Evolutionary conservation across 2,888 invertebrate species (phyloP).

Genomic region (Dichetophora obliterata): DNA sequence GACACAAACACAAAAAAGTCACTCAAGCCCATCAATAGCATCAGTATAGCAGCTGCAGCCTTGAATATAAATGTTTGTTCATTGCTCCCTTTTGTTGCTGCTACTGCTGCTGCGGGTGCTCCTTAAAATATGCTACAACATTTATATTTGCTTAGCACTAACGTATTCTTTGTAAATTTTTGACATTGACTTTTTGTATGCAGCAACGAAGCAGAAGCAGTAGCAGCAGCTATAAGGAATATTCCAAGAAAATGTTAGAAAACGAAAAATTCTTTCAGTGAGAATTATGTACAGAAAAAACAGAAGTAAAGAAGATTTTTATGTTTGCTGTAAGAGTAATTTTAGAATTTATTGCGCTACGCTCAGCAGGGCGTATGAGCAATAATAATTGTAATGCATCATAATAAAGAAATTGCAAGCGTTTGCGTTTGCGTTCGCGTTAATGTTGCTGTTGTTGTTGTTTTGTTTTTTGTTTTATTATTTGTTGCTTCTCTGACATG

Average conservation of each 20-base stretch:
- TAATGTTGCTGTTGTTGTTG: background rate
- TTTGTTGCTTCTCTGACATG: background rate
- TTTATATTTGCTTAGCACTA: background rate
- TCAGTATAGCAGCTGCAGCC: slow-evolving; percentile 18
- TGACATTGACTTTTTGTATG: background rate
- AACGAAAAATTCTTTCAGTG: background rate
- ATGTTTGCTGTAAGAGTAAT: background rate
- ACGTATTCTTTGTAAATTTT: background rate
- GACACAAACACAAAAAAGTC: background rate
- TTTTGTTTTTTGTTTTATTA: background rate
- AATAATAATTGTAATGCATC: slow-evolving; percentile 14
- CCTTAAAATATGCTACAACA: slow-evolving; percentile 15
- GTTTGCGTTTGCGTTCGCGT: background rate
- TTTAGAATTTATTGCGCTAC: background rate
- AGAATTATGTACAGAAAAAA: background rate
- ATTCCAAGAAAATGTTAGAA: background rate
- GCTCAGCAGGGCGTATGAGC: slow-evolving; percentile 8
- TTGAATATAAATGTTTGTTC: slow-evolving; percentile 23
- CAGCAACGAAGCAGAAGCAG: background rate
- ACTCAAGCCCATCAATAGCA: background rate
- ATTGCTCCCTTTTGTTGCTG: background rate
- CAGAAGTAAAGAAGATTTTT: too few relatives aligned
- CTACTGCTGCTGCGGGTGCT: background rate
- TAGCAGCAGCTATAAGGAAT: background rate
- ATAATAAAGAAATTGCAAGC: background rate